Evolutionary conservation across 2,113 vertebrate genomes (phyloP).

Genomic region (Rattus norvegicus): GRCr8 NC_086039.1:97501501-97502000

Average conservation of each 20-base stretch:
- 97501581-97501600: background rate
- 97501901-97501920: background rate
- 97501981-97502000: background rate
- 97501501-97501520: background rate
- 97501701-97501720: background rate
- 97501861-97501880: background rate
- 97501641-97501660: slow-evolving; percentile 23
- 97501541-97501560: background rate
- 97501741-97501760: background rate
- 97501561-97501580: background rate
- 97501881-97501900: background rate
- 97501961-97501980: no score
- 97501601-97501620: slow-evolving; percentile 20
- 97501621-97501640: background rate
- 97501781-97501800: slow-evolving; percentile 24
- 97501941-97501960: no score
- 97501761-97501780: slow-evolving; percentile 7
- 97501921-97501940: no score
- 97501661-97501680: background rate
- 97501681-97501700: slow-evolving; percentile 35
- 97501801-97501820: slow-evolving; percentile 30
- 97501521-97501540: slow-evolving; percentile 9
- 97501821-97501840: slow-evolving; percentile 8
- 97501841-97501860: background rate
- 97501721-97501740: background rate